A percentile compares a stretch with the other conserved stretches of the same genome.
These are phyloP conservation scores for Pemphredon lugubris DNA, from an alignment of 2,888 invertebrate species.

Conservation along the genomic window DNA sequence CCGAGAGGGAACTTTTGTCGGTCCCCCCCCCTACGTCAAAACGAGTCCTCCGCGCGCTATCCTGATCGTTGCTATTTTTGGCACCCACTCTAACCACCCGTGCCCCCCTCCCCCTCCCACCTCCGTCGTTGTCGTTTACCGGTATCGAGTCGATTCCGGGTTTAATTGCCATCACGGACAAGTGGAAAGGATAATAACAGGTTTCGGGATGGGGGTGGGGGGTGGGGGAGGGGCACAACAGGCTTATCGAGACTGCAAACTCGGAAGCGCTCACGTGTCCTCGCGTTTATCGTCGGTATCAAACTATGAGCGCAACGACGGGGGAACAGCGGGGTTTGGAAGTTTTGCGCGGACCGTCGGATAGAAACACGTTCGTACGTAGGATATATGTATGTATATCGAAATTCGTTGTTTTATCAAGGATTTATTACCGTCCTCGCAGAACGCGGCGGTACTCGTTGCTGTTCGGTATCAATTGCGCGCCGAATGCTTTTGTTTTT, in stretches of 20 bases:
- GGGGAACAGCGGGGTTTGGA: too few relatives aligned
- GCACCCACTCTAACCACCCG: constrained; percentile 22
- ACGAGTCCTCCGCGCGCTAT: constrained; percentile 40
- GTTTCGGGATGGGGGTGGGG: neutral
- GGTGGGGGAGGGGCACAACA: too few relatives aligned
- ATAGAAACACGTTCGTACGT: too few relatives aligned
- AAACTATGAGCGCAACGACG: neutral
- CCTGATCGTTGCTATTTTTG: constrained; percentile 50
- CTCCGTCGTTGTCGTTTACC: neutral
- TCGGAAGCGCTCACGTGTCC: too few relatives aligned
- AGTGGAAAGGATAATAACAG: constrained; percentile 33
- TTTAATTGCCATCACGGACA: constrained; percentile 29
- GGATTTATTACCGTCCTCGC: too few relatives aligned
- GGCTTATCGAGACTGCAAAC: too few relatives aligned
- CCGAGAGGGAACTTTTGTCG: constrained; percentile 52
- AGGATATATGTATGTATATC: too few relatives aligned
- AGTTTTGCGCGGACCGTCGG: too few relatives aligned
- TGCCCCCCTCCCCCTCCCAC: neutral
- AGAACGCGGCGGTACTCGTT: too few relatives aligned
- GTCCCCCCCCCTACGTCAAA: constrained; percentile 43
- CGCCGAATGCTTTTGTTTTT: too few relatives aligned
- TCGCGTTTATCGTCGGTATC: constrained; percentile 18
- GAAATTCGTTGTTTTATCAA: too few relatives aligned
- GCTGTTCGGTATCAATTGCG: too few relatives aligned
- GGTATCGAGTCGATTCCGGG: constrained; percentile 21